Percentiles rank a stretch among this genome's conserved stretches.
phyloP scores from a whole-genome alignment of 2,888 invertebrate genomes.

The Epinotia demarniana region DNA sequence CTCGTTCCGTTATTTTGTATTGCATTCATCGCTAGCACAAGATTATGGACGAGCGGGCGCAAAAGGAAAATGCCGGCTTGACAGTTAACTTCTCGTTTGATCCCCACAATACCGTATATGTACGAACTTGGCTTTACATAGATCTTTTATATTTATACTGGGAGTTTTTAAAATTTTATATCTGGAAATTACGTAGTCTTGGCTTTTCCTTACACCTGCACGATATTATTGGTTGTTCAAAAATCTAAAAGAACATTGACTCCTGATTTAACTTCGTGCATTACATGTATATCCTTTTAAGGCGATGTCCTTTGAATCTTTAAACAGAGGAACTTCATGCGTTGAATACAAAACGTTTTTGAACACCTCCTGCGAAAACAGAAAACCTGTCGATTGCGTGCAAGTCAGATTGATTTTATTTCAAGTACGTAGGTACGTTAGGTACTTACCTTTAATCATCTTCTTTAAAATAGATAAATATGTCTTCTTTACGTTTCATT shows the following conservation, averaged over 20 bases:
- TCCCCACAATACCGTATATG: slow-evolving; percentile 4
- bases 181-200: not conserved
- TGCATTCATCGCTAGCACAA: slow-evolving; percentile 27
- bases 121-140: not conserved
- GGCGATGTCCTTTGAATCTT: slow-evolving; percentile 78
- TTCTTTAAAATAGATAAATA: not conserved
- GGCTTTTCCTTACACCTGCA: not conserved
- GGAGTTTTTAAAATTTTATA: too few species aligned
- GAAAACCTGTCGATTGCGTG: slow-evolving; percentile 11
- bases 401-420: not conserved
- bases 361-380: slow-evolving; percentile 19
- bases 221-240: slow-evolving; percentile 44
- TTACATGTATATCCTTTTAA: slow-evolving; percentile 77
- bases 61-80: slow-evolving; percentile 18
- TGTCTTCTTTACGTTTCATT: not conserved
- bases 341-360: slow-evolving; percentile 71
- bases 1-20: slow-evolving; percentile 25
- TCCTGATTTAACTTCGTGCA: slow-evolving; percentile 62
- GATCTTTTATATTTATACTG: not conserved
- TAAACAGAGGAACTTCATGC: slow-evolving; percentile 77
- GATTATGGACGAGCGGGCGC: slow-evolving; percentile 10
- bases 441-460: not conserved
- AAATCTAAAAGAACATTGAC: slow-evolving; percentile 50
- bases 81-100: slow-evolving; percentile 19
- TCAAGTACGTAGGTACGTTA: too few species aligned